A percentile compares a stretch with the other conserved stretches of the same genome.
Conservation (phyloP, 2,888 invertebrate genomes). For the Melipona beecheii region DNA sequence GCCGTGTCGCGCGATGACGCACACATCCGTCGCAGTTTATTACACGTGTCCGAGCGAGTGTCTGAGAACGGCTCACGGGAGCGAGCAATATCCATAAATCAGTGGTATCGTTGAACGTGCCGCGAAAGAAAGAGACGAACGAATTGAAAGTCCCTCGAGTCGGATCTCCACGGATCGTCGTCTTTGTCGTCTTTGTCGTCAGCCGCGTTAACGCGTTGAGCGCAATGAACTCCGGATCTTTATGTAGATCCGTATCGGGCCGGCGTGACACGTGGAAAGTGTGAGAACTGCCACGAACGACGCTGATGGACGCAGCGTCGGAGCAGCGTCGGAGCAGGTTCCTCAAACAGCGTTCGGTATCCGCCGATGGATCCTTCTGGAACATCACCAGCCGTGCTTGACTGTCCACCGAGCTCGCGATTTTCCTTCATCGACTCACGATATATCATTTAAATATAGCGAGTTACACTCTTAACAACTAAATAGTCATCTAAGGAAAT, state of each 20-base stretch:
- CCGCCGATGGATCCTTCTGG: conserved; percentile 38
- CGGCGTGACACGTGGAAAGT: conserved; percentile 75
- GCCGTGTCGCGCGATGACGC: conserved; percentile 65
- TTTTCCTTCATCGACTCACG: too few species aligned
- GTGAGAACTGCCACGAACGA: conserved; percentile 77
- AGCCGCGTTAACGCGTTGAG: conserved; percentile 77
- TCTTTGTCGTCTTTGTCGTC: conserved; percentile 28
- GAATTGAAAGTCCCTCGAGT: background rate
- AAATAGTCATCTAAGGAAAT: too few species aligned
- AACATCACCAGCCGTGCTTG: too few species aligned
- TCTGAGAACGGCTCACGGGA: conserved; percentile 70
- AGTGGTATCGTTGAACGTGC: conserved; percentile 77
- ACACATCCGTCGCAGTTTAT: conserved; percentile 75
- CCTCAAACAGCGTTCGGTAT: conserved; percentile 31
- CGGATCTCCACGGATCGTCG: conserved; percentile 44
- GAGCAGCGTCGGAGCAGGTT: conserved; percentile 40
- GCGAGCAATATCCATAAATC: conserved; percentile 79
- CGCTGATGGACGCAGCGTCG: conserved; percentile 59
- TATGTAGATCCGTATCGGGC: conserved; percentile 79
- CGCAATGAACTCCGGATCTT: conserved; percentile 77
- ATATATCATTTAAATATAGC: too few species aligned
- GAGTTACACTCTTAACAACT: too few species aligned
- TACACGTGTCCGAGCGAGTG: conserved; percentile 71
- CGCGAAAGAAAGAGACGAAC: conserved; percentile 31
- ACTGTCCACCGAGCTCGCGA: background rate